phyloP scores from a whole-genome alignment of 2,113 vertebrate species.

The Meles meles region DNA sequence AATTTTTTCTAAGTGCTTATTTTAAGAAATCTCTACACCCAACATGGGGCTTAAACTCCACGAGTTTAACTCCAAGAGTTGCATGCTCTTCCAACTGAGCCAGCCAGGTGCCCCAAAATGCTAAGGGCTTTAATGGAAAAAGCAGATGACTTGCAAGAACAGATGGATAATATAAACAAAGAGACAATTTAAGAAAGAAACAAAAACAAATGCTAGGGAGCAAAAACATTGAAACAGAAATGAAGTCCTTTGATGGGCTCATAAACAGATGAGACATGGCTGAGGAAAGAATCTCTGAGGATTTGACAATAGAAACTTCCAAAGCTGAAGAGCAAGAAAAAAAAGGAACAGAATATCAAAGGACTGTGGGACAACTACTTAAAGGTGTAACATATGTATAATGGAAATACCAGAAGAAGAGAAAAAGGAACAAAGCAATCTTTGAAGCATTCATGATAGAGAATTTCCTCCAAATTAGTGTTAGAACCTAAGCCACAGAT shows the following conservation, averaged over 20 bases:
- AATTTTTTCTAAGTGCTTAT: background rate
- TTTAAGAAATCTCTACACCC: background rate
- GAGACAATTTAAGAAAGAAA: background rate
- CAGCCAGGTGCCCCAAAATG: background rate
- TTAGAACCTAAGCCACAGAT: background rate
- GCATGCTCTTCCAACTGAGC: background rate
- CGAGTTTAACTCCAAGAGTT: background rate
- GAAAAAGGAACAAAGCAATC: background rate
- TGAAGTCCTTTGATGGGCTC: background rate
- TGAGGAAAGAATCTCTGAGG: background rate
- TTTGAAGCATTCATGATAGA: background rate
- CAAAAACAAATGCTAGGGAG: background rate
- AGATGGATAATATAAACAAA: background rate
- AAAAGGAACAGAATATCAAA: background rate
- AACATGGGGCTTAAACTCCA: background rate
- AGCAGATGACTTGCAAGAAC: background rate
- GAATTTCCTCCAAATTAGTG: background rate
- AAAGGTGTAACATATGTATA: background rate
- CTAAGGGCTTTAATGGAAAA: background rate
- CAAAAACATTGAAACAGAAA: background rate
- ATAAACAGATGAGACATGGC: background rate
- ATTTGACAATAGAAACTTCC: background rate
- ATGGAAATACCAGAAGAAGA: background rate
- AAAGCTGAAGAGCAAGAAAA: background rate
- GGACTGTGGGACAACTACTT: background rate